Percentiles rank a stretch among this genome's conserved stretches.
These are phyloP conservation scores for Caenorhabditis remanei DNA, from an alignment of 1,140 invertebrate genomes.

Conservation along the genomic window DNA sequence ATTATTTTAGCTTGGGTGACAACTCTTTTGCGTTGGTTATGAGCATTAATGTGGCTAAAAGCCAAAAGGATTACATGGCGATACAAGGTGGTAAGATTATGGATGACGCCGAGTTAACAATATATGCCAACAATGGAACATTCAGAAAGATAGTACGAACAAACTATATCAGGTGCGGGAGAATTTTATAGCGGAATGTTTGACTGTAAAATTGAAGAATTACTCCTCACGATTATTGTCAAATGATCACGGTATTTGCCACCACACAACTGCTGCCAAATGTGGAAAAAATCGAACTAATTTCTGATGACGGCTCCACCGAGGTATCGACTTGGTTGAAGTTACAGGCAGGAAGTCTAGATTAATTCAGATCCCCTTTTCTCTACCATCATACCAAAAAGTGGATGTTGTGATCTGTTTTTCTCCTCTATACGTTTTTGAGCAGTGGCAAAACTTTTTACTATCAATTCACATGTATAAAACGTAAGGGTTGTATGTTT, in stretches of 20 bases:
- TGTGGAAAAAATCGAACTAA: neutral
- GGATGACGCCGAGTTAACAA: neutral
- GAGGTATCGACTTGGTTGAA: neutral
- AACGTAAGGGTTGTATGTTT: neutral
- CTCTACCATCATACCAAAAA: neutral
- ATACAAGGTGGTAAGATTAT: neutral
- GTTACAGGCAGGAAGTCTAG: too few species aligned
- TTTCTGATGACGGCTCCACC: neutral
- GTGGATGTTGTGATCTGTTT: slow-evolving; percentile 16
- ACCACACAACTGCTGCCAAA: slow-evolving; percentile 12
- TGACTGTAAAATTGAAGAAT: slow-evolving; percentile 23
- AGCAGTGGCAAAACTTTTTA: slow-evolving; percentile 51
- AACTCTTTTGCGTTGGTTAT: slow-evolving; percentile 7
- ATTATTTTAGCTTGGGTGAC: slow-evolving; percentile 19
- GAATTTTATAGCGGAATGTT: neutral
- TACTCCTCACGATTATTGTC: slow-evolving; percentile 48
- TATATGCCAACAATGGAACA: neutral
- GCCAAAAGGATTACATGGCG: neutral
- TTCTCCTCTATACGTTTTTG: slow-evolving; percentile 35
- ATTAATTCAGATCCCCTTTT: neutral
- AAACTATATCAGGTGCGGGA: neutral
- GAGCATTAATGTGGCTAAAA: neutral
- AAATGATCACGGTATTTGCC: slow-evolving; percentile 24
- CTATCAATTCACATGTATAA: slow-evolving; percentile 37
- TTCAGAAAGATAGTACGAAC: neutral